Percentiles rank a stretch among this genome's conserved stretches.
phyloP scores from a whole-genome alignment of 1,140 invertebrate species.

The Arion vulgaris region DNA sequence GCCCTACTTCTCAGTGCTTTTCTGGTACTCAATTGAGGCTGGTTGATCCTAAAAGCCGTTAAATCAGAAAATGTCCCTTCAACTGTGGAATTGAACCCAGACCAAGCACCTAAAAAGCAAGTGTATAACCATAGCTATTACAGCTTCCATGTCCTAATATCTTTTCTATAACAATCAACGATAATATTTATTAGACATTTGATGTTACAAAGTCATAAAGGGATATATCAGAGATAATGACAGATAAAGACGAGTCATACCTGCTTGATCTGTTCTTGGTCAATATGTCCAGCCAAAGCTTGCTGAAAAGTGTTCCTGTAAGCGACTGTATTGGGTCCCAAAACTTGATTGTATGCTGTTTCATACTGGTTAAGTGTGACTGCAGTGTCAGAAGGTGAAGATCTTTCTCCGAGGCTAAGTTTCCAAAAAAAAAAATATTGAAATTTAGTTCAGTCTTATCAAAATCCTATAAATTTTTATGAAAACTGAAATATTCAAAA shows the following conservation, averaged over 20 bases:
- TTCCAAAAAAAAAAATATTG: neutral
- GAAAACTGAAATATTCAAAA: too few relatives aligned
- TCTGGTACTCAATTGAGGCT: too few relatives aligned
- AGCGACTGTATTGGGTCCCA: slow-evolving; percentile 37
- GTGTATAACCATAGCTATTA: too few relatives aligned
- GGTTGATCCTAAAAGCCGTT: too few relatives aligned
- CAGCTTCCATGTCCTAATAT: too few relatives aligned
- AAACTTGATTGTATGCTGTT: slow-evolving; percentile 60
- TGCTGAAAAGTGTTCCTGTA: slow-evolving; percentile 60
- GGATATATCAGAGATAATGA: neutral
- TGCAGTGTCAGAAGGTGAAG: slow-evolving; percentile 71
- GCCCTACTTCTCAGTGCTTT: too few relatives aligned
- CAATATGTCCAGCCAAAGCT: slow-evolving; percentile 41
- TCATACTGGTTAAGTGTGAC: slow-evolving; percentile 59
- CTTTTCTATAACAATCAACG: too few relatives aligned
- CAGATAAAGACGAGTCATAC: neutral
- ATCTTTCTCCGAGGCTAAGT: slow-evolving; percentile 73
- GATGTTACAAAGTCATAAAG: too few relatives aligned
- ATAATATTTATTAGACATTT: too few relatives aligned
- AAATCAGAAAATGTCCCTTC: too few relatives aligned
- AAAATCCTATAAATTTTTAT: neutral
- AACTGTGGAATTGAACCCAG: too few relatives aligned
- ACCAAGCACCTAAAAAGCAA: too few relatives aligned
- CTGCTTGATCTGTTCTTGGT: slow-evolving; percentile 17
- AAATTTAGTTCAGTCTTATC: neutral